A percentile compares a stretch with the other conserved stretches of the same genome.
phyloP scores from a whole-genome alignment of 2,113 vertebrate species.

The Phaetusa simplex region DNA sequence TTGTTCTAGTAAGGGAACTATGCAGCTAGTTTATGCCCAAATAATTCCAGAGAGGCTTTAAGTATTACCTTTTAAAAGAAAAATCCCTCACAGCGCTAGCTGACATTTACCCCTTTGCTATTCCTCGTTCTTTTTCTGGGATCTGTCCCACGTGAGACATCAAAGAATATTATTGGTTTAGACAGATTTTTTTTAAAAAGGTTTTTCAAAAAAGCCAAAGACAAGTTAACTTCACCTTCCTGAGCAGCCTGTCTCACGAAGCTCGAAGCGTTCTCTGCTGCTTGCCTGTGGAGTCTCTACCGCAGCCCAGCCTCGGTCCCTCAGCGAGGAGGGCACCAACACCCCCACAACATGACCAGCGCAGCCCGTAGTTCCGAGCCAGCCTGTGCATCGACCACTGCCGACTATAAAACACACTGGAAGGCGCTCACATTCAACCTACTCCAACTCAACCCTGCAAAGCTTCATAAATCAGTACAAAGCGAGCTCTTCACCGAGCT shows the following conservation, averaged over 20 bases:
- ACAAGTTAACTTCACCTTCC: background rate
- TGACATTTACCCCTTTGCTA: background rate
- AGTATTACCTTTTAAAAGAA: background rate
- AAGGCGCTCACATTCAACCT: background rate
- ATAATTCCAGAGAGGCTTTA: background rate
- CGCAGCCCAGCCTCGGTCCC: background rate
- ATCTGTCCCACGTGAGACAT: background rate
- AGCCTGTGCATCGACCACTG: rapidly evolving
- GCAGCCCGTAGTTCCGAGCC: background rate
- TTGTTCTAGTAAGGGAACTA: background rate
- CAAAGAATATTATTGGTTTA: background rate
- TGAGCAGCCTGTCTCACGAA: rapidly evolving
- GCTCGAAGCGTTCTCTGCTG: background rate
- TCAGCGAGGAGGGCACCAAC: rapidly evolving
- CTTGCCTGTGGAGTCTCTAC: background rate
- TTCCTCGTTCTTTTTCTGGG: background rate
- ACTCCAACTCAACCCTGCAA: background rate
- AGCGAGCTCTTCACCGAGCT: background rate
- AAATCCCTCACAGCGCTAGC: background rate
- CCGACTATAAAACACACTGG: rapidly evolving
- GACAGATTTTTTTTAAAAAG: too few relatives aligned
- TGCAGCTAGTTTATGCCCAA: background rate
- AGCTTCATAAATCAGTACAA: background rate
- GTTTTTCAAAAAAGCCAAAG: background rate
- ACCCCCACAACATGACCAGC: rapidly evolving